Conservation (phyloP, 2,797 vertebrate genomes). For the Tangara arthus region DNA sequence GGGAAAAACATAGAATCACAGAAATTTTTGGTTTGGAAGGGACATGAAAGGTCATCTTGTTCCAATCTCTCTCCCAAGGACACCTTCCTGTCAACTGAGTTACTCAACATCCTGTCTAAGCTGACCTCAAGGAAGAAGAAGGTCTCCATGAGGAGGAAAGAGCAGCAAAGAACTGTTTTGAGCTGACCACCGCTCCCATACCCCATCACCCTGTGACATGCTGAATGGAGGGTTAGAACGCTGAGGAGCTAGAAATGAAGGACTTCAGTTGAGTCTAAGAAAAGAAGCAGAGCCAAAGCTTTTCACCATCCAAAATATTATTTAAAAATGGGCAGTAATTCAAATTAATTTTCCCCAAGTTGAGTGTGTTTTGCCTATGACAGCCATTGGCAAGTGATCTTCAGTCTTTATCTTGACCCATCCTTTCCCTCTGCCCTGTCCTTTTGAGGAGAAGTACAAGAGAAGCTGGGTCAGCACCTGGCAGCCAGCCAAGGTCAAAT, state of each 20-base stretch:
- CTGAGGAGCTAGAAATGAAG: not conserved
- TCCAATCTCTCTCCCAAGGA: not conserved
- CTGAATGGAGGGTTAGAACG: not conserved
- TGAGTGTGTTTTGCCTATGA: not conserved
- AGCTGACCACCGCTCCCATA: not conserved
- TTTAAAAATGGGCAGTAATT: not conserved
- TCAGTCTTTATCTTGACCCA: not conserved
- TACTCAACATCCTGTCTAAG: not conserved
- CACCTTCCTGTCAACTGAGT: not conserved
- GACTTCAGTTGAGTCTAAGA: not conserved
- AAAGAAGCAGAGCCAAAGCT: not conserved
- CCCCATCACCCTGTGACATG: fast-evolving
- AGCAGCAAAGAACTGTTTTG: not conserved
- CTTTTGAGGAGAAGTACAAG: not conserved
- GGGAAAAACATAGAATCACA: not conserved
- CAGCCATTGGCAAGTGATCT: not conserved
- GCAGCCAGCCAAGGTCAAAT: not conserved
- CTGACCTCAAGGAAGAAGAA: not conserved
- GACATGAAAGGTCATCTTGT: not conserved
- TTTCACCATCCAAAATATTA: not conserved
- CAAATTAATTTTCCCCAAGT: not conserved
- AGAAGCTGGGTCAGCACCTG: not conserved
- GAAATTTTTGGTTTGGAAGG: not conserved
- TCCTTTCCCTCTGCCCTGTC: not conserved
- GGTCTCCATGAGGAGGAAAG: not conserved